These are phyloP conservation scores for Manacus vitellinus DNA, from an alignment of 2,113 vertebrate genomes.

Conservation along the genomic window DNA sequence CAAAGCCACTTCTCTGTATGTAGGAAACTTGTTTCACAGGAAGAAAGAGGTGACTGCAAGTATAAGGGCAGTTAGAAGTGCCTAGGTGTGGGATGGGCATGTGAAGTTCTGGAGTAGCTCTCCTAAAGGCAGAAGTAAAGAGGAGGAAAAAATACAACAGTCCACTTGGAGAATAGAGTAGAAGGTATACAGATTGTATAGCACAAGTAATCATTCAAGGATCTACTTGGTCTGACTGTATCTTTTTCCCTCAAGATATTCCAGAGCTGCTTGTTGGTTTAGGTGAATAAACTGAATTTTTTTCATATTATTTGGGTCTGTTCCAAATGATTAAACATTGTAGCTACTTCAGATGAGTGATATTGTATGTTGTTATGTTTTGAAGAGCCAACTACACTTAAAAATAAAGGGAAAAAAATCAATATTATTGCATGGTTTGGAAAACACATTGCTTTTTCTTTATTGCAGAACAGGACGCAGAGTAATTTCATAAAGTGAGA, in stretches of 20 bases:
- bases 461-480: not conserved
- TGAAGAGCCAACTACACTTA: not conserved
- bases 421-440: not conserved
- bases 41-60: not conserved
- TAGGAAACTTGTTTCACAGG: not conserved
- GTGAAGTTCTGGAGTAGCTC: not conserved
- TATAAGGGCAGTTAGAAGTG: not conserved
- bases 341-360: not conserved
- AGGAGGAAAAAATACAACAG: not conserved
- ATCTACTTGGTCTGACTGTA: not conserved
- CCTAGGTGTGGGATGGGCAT: rapidly evolving
- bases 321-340: not conserved
- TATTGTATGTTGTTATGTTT: not conserved
- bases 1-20: not conserved
- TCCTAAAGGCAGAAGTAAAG: not conserved
- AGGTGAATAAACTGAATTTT: not conserved
- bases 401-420: not conserved
- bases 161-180: not conserved
- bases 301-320: not conserved
- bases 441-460: not conserved
- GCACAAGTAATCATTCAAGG: not conserved
- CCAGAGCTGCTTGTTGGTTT: not conserved
- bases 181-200: not conserved
- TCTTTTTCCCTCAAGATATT: not conserved
- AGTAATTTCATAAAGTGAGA: slow-evolving; percentile 15